Evolutionary conservation across 2,113 vertebrate species (phyloP).

Genomic region (Chlamydotis undulata): DNA sequence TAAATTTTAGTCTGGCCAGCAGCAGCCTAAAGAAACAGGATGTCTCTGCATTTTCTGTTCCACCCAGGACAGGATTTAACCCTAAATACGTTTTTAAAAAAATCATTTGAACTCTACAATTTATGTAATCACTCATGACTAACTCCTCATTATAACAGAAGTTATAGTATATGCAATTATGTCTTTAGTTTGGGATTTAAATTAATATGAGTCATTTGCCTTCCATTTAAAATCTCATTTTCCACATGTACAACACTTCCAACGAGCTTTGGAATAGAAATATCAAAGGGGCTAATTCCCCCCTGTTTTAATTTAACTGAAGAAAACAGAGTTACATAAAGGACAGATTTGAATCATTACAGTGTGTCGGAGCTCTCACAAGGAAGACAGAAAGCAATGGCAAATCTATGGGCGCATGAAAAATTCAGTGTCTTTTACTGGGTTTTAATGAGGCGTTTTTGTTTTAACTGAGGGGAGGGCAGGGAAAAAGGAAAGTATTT

Average conservation of each 20-base stretch:
- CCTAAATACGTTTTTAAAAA: not conserved
- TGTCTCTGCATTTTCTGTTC: not conserved
- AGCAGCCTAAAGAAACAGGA: not conserved
- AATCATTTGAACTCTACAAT: constrained; percentile 61
- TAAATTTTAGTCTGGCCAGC: not conserved
- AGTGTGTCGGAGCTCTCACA: not conserved
- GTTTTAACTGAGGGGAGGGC: not conserved
- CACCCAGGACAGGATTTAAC: not conserved
- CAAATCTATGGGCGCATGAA: not conserved
- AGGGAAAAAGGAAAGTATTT: not conserved
- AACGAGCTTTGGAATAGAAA: constrained; percentile 33
- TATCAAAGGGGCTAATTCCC: constrained; percentile 28
- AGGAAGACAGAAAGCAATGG: not conserved
- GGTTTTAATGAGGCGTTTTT: constrained; percentile 11
- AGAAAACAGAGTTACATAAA: constrained; percentile 22
- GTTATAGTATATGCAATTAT: constrained; percentile 50
- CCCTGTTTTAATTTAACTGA: constrained; percentile 28
- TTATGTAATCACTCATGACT: constrained; percentile 64
- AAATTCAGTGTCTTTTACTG: not conserved
- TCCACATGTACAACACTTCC: constrained; percentile 11
- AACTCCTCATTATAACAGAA: constrained; percentile 65
- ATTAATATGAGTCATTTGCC: constrained; percentile 50
- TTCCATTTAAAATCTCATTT: constrained; percentile 61
- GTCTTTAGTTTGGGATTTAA: constrained; percentile 58
- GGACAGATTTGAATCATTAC: constrained; percentile 16